These are phyloP conservation scores for Etheostoma nigrum DNA, from an alignment of 2,797 vertebrate species.

Conservation along the genomic window DNA sequence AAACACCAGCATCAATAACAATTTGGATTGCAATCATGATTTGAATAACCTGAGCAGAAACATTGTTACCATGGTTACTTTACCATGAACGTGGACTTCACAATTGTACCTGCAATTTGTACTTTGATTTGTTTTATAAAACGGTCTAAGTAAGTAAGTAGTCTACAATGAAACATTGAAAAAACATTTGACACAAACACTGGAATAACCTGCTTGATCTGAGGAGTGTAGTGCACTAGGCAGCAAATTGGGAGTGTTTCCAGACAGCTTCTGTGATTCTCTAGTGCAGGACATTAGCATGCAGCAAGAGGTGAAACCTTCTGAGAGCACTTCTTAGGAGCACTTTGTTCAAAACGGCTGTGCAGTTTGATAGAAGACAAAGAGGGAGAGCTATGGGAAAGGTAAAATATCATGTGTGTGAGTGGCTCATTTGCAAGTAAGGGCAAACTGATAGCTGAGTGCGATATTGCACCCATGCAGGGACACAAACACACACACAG, in stretches of 20 bases:
- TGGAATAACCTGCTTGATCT: neutral
- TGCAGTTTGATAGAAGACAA: constrained; percentile 34
- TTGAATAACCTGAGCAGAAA: constrained; percentile 18
- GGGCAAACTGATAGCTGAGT: constrained; percentile 65
- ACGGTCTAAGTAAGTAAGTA: neutral
- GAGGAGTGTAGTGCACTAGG: neutral
- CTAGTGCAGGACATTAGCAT: constrained; percentile 48
- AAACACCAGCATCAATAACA: constrained; percentile 14
- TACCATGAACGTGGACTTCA: neutral
- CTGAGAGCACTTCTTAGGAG: constrained; percentile 58
- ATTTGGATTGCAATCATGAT: constrained; percentile 12
- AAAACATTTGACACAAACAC: neutral
- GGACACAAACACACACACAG: neutral
- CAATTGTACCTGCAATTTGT: neutral
- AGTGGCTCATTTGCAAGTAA: constrained; percentile 59
- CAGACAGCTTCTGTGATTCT: constrained; percentile 40
- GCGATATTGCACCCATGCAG: constrained; percentile 66
- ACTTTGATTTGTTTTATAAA: neutral
- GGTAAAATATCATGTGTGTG: constrained; percentile 22
- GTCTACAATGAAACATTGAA: neutral
- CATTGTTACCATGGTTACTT: constrained; percentile 38
- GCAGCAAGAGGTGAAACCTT: constrained; percentile 44
- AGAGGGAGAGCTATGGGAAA: neutral
- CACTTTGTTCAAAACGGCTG: constrained; percentile 19
- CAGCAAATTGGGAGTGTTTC: constrained; percentile 39